Evolutionary conservation across 2,888 invertebrate genomes (phyloP).

Genomic region (Orthonevra nobilis): DNA sequence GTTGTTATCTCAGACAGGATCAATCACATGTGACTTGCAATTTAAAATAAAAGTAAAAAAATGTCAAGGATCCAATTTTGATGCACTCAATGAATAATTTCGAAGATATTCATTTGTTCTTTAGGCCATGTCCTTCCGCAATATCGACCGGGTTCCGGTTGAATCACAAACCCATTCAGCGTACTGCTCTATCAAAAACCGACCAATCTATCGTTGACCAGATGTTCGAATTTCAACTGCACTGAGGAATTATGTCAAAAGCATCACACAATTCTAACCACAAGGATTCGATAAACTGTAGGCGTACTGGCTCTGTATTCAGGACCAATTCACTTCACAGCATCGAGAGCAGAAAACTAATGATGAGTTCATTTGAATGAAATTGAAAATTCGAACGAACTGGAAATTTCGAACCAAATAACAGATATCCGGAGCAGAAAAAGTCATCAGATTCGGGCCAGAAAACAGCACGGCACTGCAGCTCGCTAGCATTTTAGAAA

Average conservation of each 20-base stretch:
- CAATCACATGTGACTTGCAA: too few species aligned
- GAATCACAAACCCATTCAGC: conserved; percentile 55
- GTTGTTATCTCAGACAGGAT: too few species aligned
- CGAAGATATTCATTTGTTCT: too few species aligned
- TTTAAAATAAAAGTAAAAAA: too few species aligned
- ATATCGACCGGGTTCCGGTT: conserved; percentile 51
- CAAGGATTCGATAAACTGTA: too few species aligned
- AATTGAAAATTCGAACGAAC: conserved; percentile 57
- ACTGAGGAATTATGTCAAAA: conserved; percentile 30
- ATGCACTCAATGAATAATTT: too few species aligned
- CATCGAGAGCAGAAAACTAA: too few species aligned
- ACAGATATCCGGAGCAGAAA: conserved; percentile 50
- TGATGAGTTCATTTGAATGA: conserved; percentile 45
- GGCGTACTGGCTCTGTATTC: too few species aligned
- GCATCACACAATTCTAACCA: conserved; percentile 11
- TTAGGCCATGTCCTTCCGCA: conserved; percentile 57
- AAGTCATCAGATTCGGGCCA: conserved; percentile 53
- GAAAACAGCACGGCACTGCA: background rate
- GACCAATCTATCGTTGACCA: conserved; percentile 27
- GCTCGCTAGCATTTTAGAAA: conserved; percentile 44
- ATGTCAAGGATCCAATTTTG: too few species aligned
- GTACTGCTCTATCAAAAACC: conserved; percentile 7
- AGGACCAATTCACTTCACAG: too few species aligned
- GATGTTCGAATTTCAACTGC: conserved; percentile 22
- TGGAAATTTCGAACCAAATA: conserved; percentile 46